Conservation (phyloP, 2,888 invertebrate species). For the Poecilobothrus nobilitatus region DNA sequence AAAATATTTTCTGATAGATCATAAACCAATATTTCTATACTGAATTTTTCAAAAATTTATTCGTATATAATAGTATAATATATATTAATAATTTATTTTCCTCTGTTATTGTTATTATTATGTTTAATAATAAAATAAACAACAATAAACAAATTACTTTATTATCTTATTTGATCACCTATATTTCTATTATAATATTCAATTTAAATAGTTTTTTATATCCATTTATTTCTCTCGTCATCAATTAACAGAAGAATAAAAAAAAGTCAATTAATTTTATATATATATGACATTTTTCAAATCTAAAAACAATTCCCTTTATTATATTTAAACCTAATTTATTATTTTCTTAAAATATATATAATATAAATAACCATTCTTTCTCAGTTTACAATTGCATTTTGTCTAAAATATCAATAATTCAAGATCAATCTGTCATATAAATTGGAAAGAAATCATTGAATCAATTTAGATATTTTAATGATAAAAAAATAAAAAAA, state of each 20-base stretch:
- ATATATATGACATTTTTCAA: neutral
- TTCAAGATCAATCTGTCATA: constrained; percentile 46
- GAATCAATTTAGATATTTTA: constrained; percentile 9
- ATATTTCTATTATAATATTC: no score
- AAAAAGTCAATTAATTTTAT: neutral
- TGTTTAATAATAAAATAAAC: no score
- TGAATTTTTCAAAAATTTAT: no score
- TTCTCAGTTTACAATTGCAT: neutral
- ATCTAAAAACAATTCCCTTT: neutral
- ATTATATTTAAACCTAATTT: neutral
- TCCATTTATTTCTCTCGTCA: no score
- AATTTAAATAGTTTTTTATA: no score
- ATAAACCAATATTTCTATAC: no score
- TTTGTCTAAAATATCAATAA: constrained; percentile 19
- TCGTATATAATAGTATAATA: no score
- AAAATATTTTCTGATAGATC: no score
- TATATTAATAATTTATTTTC: no score
- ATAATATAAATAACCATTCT: constrained; percentile 2
- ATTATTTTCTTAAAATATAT: neutral
- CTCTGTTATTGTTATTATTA: no score
- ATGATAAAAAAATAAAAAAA: neutral
- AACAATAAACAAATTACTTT: no score
- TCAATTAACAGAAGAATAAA: neutral
- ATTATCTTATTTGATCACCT: no score
- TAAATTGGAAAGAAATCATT: constrained; percentile 36